Base-by-base conservation (phyloP, 2,113 vertebrate genomes). In the Ifrita kowaldi region DNA sequence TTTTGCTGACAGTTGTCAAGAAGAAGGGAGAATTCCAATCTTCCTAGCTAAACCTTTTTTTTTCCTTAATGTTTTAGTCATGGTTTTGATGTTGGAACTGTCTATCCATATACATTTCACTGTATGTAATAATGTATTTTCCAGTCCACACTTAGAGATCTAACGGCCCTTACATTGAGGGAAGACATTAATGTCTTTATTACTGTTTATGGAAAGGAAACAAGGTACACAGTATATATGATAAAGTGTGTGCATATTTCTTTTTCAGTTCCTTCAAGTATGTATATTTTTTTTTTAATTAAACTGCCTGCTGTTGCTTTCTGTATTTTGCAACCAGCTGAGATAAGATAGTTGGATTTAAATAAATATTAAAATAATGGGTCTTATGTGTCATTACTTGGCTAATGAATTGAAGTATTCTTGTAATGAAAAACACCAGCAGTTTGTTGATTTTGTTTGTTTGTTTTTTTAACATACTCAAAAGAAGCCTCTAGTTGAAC, bases 401-500 rank as follows among this genome's bases (percentile, higher is more conserved):
- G 18, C 30, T n/a, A n/a, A 69, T 76, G 18, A 89, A 82, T 56
- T 71, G n/a, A 57, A 85, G 23, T 47, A 5, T 68, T 91, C 7
- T 35, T 85, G 23, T 74, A 47, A 35, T 2, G 9, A 86, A 41
- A 77, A 76, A 41, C 11, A 74, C 8, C 57, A 73, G 32, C 11
- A 14, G 13, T 83, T 76, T 47, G 13, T 64, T 87, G 39, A 11
- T 0, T 32, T 44, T 68, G 47, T 87, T 28, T n/a, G 35, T 32
- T 39, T 68, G 16, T 46, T 33, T 76, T 76, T 92, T 87, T 37
- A 59, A 82, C 16, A 35, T 59, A 16, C 76, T 75, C 47, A 96
- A 53, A 97, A 97, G 85, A 97, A 97, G 82, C 97, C 98, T 33
- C 89, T 97, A 65, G 98, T 98, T 6, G 98, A 98, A 70, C 97